Base-by-base conservation (phyloP, 1,140 invertebrate species). In the Venustaconcha ellipsiformis region DNA sequence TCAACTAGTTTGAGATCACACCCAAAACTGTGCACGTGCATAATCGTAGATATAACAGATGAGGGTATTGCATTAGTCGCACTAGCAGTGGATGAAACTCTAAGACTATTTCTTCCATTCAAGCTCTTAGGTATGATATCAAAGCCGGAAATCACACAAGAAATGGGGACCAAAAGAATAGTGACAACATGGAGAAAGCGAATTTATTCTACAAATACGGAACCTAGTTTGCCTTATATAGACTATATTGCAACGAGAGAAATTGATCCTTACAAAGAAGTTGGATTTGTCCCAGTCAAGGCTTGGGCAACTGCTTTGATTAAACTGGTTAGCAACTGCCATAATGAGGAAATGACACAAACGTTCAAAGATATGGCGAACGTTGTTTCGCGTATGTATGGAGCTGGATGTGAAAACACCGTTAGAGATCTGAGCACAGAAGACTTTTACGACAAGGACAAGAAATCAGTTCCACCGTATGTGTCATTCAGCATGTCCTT, bases 101-200 rank as follows among this genome's bases (percentile, higher is more conserved):
- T 59, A 14, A 66, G 60, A 64, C 37, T 30, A 65, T 67, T 69
- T 70, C 14, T 83, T 20, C 63, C 70, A 30, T 81, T 78, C 67
- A 76, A 72, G 56, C 56, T 77, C 23, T 66, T 83, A 48, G 77
- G 70, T n/a, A 67, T 83, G n/a, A 67, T 69, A 23, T 30, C 55
- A n/a, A 80, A 76, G 70, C 81, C 81, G 3, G 72, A 72, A 12
- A 20, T 78, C 4, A 55, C 65, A 30, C 23, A 59, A 63, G 75
- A 79, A 59, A 20, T 11, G 37, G 76, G 62, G 57, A 57, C 37
- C 23, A 57, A 37, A 71, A 58, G 30, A 55, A 63, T 20, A 30
- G 67, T 67, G 15, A 60, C 57, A 74, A 59, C 57, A 30, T 58
- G 68, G 71, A n/a, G 59, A 57, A 75, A 79, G 66, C 67, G 74